Evolutionary conservation across 2,888 invertebrate genomes (phyloP), one percentile per base, ranked within the genome.

Genomic region (Capitulum mitella): DNA sequence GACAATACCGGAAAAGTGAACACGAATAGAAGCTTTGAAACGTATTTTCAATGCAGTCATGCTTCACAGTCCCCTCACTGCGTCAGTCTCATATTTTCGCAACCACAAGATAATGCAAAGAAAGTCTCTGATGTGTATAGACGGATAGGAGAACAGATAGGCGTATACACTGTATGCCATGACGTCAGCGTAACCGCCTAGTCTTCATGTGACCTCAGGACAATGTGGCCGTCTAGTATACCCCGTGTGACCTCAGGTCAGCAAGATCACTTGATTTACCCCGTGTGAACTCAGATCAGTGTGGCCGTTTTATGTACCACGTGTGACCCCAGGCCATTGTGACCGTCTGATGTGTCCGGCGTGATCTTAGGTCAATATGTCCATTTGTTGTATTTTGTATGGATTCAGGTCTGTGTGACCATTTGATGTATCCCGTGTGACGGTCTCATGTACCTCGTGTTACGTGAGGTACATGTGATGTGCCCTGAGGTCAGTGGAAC

Each of bases 241-340:
- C 12, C 43, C 43, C 6, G 1, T 0, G 19, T 51, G 22, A 22
- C 19, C 51, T 3, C 19, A 51, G 2, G 51, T 51, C 51, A 51
- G 51, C 22, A 22, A 19, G 51, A 16, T 22, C 14, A 1, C 51
- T 0, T 51, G 22, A 16, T 22, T 51, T 3, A 19, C 48, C 48
- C 48, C 48, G 16, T 51, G 48, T 51, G 48, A 14, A 8, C 48
- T 8, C 80, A 80, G 80, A 32, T 5, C 78, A 80, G 48, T 81
- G 81, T 76, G 76, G 51, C n/a, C n/a, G n/a, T n/a, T n/a, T n/a
- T n/a, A n/a, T n/a, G n/a, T n/a, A n/a, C n/a, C n/a, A n/a, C n/a
- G n/a, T n/a, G n/a, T n/a, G n/a, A n/a, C n/a, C n/a, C n/a, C n/a
- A n/a, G n/a, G n/a, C n/a, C n/a, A n/a, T n/a, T n/a, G n/a, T n/a